Percentiles rank a stretch among this genome's conserved stretches.
These are phyloP conservation scores for Lithobates pipiens DNA, from an alignment of 2,797 vertebrate genomes.

Conservation along the genomic window DNA sequence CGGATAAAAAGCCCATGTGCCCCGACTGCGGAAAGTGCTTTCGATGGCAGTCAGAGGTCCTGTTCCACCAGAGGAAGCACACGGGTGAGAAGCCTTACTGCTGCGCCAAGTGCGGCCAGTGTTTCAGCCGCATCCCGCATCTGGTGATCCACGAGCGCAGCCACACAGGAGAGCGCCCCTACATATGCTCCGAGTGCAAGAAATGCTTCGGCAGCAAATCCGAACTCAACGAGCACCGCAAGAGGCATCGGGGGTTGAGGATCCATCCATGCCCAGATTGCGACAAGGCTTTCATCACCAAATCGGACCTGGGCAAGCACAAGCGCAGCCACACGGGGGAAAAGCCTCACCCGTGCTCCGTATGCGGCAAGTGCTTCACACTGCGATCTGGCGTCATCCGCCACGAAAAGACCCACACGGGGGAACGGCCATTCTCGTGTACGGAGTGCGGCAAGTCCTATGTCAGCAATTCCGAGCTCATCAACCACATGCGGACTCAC, in stretches of 20 bases:
- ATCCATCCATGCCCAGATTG: neutral
- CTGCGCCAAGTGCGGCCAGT: neutral
- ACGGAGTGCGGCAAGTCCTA: neutral
- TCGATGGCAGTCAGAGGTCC: neutral
- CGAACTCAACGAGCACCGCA: neutral
- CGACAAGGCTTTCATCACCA: neutral
- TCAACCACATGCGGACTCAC: conserved; percentile 4
- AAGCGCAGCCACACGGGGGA: neutral
- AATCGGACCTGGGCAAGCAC: neutral
- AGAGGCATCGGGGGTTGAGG: neutral
- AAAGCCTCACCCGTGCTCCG: neutral
- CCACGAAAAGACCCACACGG: neutral
- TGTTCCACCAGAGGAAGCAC: neutral
- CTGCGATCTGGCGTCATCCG: neutral
- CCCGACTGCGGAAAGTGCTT: neutral
- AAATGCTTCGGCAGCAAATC: neutral
- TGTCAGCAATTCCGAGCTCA: neutral
- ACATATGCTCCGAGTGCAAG: neutral
- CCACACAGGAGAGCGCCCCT: conserved; percentile 12
- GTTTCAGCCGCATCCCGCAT: neutral
- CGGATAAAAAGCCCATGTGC: neutral
- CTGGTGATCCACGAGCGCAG: conserved; percentile 6
- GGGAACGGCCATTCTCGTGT: neutral
- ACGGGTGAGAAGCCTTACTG: conserved; percentile 1
- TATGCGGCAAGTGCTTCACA: neutral